A percentile compares a stretch with the other conserved stretches of the same genome.
Evolutionary conservation across 2,113 vertebrate genomes (phyloP).

Genomic region (Dasyurus viverrinus): DNA sequence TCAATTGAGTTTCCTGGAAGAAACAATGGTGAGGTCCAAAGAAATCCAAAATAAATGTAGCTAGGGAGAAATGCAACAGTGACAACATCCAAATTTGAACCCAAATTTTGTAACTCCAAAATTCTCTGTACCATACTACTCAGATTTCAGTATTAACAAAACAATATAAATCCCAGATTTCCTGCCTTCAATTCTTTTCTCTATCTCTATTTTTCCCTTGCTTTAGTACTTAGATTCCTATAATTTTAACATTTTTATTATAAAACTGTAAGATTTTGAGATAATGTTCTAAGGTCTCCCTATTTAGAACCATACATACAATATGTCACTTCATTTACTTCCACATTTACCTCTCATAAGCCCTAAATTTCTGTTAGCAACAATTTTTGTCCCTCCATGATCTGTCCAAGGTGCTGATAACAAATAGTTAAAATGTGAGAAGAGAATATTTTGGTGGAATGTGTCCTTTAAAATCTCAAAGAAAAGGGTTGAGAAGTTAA

Average conservation of each 20-base stretch:
- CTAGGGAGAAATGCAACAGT: neutral
- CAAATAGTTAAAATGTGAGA: constrained; percentile 50
- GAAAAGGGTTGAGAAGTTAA: constrained; percentile 30
- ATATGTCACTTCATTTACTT: neutral
- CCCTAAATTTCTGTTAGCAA: neutral
- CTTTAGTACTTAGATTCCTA: neutral
- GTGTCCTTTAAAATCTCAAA: constrained; percentile 61
- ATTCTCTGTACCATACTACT: neutral
- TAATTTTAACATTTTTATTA: neutral
- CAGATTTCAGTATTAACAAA: neutral
- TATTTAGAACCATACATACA: neutral
- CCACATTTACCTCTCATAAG: neutral
- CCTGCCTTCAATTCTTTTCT: neutral
- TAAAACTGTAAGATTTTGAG: neutral
- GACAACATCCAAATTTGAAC: neutral
- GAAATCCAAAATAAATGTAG: neutral
- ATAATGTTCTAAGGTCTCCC: neutral
- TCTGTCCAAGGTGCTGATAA: neutral
- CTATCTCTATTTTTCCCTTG: neutral
- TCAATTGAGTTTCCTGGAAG: neutral
- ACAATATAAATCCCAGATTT: neutral
- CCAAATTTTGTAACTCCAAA: neutral
- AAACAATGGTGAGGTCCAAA: neutral
- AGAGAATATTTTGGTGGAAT: constrained; percentile 44
- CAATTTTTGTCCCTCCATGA: neutral